Evolutionary conservation across 2,797 vertebrate species (phyloP).

Genomic region (Pantherophis vulpinus): DNA sequence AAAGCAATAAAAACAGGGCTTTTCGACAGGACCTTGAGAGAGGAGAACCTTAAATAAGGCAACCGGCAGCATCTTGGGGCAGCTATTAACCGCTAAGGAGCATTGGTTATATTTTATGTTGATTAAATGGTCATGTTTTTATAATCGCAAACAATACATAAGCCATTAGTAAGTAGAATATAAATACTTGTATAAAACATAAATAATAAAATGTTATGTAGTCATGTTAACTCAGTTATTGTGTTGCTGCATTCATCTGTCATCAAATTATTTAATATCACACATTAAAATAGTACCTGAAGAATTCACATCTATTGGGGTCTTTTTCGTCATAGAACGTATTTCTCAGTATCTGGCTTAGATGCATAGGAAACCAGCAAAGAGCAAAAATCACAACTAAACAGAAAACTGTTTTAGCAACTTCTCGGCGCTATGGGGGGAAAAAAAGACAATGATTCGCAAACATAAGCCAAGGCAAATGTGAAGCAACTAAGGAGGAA

Average conservation of each 20-base stretch:
- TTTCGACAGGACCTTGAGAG: neutral
- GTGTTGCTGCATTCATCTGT: neutral
- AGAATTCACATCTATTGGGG: conserved; percentile 83
- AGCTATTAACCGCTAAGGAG: neutral
- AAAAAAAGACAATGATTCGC: conserved; percentile 17
- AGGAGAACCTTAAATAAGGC: neutral
- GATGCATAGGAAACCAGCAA: conserved; percentile 96
- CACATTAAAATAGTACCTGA: conserved; percentile 69
- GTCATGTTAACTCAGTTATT: neutral
- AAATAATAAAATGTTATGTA: neutral
- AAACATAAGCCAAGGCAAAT: neutral
- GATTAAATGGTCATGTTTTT: neutral
- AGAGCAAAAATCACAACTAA: conserved; percentile 96
- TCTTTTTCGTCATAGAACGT: conserved; percentile 75
- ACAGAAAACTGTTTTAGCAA: conserved; percentile 97
- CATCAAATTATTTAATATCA: neutral
- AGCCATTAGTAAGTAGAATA: neutral
- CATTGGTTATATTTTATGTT: neutral
- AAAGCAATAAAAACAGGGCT: neutral
- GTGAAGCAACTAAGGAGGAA: neutral
- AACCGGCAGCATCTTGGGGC: neutral
- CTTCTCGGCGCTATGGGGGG: conserved; percentile 88
- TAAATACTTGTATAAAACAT: neutral
- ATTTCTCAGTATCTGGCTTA: conserved; percentile 91
- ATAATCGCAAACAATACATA: neutral